phyloP scores from a whole-genome alignment of 2,113 vertebrate species.

The Acrocephalus kingi region DNA sequence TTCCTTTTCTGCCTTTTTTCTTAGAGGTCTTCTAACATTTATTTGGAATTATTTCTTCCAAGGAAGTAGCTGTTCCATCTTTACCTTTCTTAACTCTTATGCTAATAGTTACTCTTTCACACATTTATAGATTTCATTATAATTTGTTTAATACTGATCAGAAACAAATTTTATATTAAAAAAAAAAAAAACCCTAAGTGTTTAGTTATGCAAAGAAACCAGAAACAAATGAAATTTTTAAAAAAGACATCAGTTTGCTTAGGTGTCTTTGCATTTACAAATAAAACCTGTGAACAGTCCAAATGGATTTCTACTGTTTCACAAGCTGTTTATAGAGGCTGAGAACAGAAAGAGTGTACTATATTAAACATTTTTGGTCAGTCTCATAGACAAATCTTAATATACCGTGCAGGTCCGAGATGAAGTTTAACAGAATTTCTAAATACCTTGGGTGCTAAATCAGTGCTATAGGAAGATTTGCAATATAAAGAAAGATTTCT shows the following conservation, averaged over 20 bases:
- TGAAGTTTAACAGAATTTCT: neutral
- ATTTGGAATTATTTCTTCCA: neutral
- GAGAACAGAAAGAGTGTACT: neutral
- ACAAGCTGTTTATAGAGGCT: neutral
- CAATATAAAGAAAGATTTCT: neutral
- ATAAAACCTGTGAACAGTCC: neutral
- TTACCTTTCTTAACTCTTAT: neutral
- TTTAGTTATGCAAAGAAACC: neutral
- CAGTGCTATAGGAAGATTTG: neutral
- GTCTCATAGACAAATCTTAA: neutral
- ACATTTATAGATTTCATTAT: neutral
- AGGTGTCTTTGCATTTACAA: neutral
- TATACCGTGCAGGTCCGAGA: neutral
- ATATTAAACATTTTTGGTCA: neutral
- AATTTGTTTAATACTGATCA: neutral
- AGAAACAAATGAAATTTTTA: neutral
- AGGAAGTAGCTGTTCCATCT: neutral
- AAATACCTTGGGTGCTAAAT: neutral
- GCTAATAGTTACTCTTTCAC: neutral
- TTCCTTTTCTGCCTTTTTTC: neutral
- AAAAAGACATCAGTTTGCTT: neutral
- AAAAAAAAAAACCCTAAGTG: neutral
- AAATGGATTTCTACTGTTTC: neutral
- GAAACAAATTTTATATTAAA: neutral
- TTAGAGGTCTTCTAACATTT: neutral